Base-by-base conservation (phyloP, 2,888 invertebrate species). In the Alviniconcha strummeri region DNA sequence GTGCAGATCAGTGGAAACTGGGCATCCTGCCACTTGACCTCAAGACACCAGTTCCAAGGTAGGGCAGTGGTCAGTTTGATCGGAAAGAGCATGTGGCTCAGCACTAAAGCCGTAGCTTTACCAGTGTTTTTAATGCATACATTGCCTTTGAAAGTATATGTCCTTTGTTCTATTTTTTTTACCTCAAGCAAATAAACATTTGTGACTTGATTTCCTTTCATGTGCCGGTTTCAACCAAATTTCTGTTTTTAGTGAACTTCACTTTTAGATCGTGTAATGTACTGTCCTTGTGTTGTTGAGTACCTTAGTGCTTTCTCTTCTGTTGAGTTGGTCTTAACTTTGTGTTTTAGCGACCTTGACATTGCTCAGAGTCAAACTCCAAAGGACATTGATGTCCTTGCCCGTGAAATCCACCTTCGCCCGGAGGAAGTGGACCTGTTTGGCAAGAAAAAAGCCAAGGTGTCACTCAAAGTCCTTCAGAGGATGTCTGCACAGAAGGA, bases 361-460 rank as follows among this genome's bases (percentile, higher is more conserved):
- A 97, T 99, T 86, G 98, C 99, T 0, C 96, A 97, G 85, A 95
- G 96, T 0, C 98, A 98, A 93, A 96, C 95, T 85, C 97, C 98
- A 0, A 99, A 98, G 93, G 95, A 97, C 91, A 97, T 99, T 82
- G 93, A 94, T 0, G 94, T 95, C 86, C 93, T 99, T 84, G 97
- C 97, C 0, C 93, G 95, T 77, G 98, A 99, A 95, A 96, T 99
- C 86, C 98, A 98, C 0, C 94, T 99, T 82, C 94, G 95, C 88
- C 95, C 96, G 0, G 95, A 95, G 85, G 99, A 99, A 94, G 95
- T 98, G 57, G 97, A 97, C 8, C 96, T 96, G 87, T 99, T 98
- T 94, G 99, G 99, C 9, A 96, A 95, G 90, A 98, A 96, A 89
- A 99, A 99, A 94, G 99, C 98, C 15, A 99, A 99, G 95, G 95